Evolutionary conservation across 64 coral and sea anemone species (phyloP).

Genomic region (Catalaphyllia jardinei): DNA sequence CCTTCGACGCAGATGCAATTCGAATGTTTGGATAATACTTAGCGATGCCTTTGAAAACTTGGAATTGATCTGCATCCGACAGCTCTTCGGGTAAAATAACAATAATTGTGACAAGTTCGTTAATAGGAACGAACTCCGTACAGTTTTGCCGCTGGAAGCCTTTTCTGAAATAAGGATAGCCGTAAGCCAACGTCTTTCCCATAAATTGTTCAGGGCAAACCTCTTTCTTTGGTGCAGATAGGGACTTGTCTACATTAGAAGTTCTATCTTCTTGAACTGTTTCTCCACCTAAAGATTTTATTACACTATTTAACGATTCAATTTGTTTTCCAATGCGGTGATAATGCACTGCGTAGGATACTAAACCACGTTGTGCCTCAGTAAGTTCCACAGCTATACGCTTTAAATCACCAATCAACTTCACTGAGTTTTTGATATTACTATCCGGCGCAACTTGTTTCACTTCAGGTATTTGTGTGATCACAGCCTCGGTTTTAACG

Average conservation of each 20-base stretch:
- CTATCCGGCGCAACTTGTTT: neutral
- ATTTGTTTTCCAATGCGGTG: conserved; percentile 70
- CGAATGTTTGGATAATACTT: conserved; percentile 64
- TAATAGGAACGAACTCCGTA: conserved; percentile 62
- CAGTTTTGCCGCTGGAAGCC: conserved; percentile 82
- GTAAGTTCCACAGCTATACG: conserved; percentile 30
- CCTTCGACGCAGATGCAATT: conserved; percentile 51
- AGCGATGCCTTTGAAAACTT: conserved; percentile 50
- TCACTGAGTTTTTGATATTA: conserved; percentile 17
- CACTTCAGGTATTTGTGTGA: neutral
- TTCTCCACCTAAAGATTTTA: conserved; percentile 7
- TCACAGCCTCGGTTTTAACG: neutral
- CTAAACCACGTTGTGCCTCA: conserved; percentile 43
- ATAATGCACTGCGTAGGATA: conserved; percentile 19
- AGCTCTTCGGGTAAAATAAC: conserved; percentile 44
- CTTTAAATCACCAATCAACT: conserved; percentile 33
- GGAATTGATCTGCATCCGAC: neutral
- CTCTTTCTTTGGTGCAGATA: conserved; percentile 40
- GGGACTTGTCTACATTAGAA: neutral
- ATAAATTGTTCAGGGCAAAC: conserved; percentile 94
- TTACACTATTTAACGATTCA: neutral
- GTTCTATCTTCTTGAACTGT: neutral
- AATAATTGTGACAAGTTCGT: conserved; percentile 68
- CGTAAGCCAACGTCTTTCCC: conserved; percentile 72
- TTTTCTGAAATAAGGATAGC: conserved; percentile 88